phyloP scores from a whole-genome alignment of 2,113 vertebrate species.

The Serinus canaria region DNA sequence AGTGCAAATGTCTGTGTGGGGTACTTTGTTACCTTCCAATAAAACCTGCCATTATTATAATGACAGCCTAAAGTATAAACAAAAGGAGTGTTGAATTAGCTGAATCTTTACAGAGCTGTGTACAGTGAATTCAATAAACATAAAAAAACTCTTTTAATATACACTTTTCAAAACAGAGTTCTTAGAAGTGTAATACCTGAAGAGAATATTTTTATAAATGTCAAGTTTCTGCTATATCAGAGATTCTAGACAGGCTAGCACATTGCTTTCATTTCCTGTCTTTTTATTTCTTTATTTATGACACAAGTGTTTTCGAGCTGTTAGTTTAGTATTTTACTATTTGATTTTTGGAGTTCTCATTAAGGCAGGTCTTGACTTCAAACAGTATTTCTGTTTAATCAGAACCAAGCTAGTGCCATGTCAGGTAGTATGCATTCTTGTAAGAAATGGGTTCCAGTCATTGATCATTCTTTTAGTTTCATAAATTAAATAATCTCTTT shows the following conservation, averaged over 20 bases:
- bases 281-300: background rate
- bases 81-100: background rate
- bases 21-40: background rate
- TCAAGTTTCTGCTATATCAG: background rate
- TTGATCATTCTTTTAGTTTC: background rate
- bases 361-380: background rate
- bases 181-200: background rate
- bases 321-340: background rate
- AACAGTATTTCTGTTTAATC: background rate
- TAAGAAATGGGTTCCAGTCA: background rate
- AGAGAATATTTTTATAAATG: background rate
- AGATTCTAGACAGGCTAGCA: background rate
- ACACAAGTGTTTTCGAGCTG: background rate
- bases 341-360: background rate
- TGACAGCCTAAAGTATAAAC: background rate
- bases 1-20: background rate
- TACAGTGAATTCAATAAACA: background rate
- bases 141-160: background rate
- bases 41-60: background rate
- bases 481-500: background rate
- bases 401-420: background rate
- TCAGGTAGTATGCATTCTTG: background rate
- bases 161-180: background rate
- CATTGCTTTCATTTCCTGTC: background rate
- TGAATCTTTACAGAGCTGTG: background rate